Evolutionary conservation across 2,888 invertebrate genomes (phyloP).

Genomic region (Corythucha ciliata): DNA sequence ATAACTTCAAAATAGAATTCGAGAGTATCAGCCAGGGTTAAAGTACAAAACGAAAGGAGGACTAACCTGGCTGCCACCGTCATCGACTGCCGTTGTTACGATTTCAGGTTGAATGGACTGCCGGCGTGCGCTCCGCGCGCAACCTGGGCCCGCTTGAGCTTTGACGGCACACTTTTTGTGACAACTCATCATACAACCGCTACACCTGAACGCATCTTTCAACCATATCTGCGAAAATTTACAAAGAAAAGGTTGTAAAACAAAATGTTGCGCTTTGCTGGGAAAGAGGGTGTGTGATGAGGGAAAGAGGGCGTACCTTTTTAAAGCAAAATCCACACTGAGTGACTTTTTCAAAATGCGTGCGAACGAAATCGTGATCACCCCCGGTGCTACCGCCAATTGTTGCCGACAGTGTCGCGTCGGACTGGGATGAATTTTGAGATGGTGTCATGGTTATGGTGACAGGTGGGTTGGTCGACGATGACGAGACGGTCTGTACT

Average conservation of each 20-base stretch:
- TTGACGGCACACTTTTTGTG: slow-evolving; percentile 92
- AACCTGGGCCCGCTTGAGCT: slow-evolving; percentile 55
- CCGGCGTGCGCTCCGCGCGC: slow-evolving; percentile 30
- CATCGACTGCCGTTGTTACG: slow-evolving; percentile 37
- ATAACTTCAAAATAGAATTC: too few species aligned
- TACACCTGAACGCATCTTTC: slow-evolving; percentile 89
- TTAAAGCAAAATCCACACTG: slow-evolving; percentile 90
- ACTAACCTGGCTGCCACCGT: slow-evolving; percentile 28
- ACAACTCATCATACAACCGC: slow-evolving; percentile 79
- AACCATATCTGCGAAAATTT: slow-evolving; percentile 69
- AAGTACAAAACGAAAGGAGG: neutral
- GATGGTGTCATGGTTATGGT: slow-evolving; percentile 23
- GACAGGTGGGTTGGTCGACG: slow-evolving; percentile 12
- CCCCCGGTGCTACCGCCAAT: too few species aligned
- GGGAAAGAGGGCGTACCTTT: slow-evolving; percentile 58
- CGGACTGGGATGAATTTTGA: slow-evolving; percentile 6
- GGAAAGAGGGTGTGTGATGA: neutral
- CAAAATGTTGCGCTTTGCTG: too few species aligned
- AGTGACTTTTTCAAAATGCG: slow-evolving; percentile 80
- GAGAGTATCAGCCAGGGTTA: too few species aligned
- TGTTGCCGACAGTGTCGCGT: slow-evolving; percentile 18
- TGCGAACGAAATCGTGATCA: slow-evolving; percentile 68
- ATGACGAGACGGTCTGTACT: neutral
- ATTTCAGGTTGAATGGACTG: slow-evolving; percentile 37
- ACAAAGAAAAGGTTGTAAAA: neutral